These are phyloP conservation scores for Oscheius myriophilus DNA, from an alignment of 2,888 invertebrate species.

Conservation along the genomic window DNA sequence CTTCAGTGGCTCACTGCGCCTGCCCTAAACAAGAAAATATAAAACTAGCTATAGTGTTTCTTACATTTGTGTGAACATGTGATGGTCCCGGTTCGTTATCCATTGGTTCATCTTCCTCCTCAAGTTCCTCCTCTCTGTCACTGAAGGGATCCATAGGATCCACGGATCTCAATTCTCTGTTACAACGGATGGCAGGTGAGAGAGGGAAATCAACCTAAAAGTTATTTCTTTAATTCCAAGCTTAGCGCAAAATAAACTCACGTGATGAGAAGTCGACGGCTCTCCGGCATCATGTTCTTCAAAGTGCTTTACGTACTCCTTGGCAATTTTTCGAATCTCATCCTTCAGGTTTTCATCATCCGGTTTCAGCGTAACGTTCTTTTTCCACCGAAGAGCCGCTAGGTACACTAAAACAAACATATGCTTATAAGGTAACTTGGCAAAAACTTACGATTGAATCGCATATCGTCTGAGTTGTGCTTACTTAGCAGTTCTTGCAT, in stretches of 20 bases:
- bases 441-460: slow-evolving; percentile 4
- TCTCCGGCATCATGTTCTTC: no score
- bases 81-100: no score
- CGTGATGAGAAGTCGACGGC: no score
- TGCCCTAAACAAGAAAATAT: no score
- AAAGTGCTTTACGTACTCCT: slow-evolving; percentile 4
- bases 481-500: slow-evolving; percentile 31
- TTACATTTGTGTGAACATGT: no score
- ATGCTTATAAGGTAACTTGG: neutral
- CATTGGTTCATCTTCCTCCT: slow-evolving; percentile 4
- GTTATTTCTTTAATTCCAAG: no score
- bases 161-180: no score
- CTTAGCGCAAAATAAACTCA: no score
- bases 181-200: no score
- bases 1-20: no score
- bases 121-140: neutral
- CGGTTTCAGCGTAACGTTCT: neutral
- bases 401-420: slow-evolving; percentile 12
- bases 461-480: slow-evolving; percentile 27
- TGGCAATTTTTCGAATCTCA: slow-evolving; percentile 1
- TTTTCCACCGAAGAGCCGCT: slow-evolving; percentile 25
- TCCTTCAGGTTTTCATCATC: slow-evolving; percentile 10
- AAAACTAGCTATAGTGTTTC: no score
- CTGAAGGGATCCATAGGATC: neutral
- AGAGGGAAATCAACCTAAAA: no score